phyloP scores from a whole-genome alignment of 2,797 vertebrate species.

The Valencia hispanica region DNA sequence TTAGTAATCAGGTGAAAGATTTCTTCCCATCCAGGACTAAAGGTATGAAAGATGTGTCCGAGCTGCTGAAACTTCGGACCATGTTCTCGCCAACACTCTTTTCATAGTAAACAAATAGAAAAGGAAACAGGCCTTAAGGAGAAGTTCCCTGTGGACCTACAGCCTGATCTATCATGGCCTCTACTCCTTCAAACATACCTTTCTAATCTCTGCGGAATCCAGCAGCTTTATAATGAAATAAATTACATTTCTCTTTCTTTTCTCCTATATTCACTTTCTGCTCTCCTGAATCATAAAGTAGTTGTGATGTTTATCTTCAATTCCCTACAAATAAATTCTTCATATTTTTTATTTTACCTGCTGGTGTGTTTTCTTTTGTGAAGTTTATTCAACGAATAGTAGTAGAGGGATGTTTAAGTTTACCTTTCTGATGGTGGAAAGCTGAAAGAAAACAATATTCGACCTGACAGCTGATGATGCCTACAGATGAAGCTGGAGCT shows the following conservation, averaged over 20 bases:
- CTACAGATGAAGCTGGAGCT: too few species aligned
- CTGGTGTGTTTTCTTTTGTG: background rate
- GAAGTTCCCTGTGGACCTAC: conserved; percentile 35
- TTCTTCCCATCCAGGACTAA: conserved; percentile 15
- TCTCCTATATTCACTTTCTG: background rate
- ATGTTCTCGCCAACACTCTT: conserved; percentile 19
- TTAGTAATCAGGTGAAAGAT: conserved; percentile 27
- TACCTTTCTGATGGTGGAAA: background rate
- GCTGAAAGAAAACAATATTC: background rate
- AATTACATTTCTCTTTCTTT: conserved; percentile 44
- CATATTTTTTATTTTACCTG: background rate
- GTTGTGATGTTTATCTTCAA: conserved; percentile 14
- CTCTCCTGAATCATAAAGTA: conserved; percentile 17
- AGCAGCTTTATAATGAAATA: conserved; percentile 42
- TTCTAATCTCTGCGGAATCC: conserved; percentile 37
- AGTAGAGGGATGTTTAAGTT: background rate
- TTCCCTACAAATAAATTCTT: conserved; percentile 13
- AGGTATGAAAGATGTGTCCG: conserved; percentile 15
- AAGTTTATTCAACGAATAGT: background rate
- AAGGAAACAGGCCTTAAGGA: conserved; percentile 31
- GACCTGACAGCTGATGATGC: too few species aligned
- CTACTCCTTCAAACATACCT: conserved; percentile 37
- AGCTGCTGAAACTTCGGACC: conserved; percentile 19
- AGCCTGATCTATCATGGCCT: conserved; percentile 38
- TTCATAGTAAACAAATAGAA: conserved; percentile 47